Base-by-base conservation (phyloP, 92 coral and sea anemone species). In the Porites lobata region DNA sequence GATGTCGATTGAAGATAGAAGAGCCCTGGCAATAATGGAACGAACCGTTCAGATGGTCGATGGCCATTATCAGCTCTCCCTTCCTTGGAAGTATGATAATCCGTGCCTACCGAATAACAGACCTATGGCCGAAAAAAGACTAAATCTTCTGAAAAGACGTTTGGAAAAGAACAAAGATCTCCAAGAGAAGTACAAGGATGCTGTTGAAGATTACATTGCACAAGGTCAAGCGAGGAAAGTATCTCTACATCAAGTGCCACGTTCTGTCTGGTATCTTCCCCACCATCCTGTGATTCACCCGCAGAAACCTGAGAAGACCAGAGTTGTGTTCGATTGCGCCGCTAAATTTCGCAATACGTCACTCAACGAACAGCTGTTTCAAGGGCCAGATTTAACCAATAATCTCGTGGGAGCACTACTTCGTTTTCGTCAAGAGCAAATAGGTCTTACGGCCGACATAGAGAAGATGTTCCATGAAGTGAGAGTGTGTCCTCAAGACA, bases 381-480 rank as follows among this genome's bases (percentile, higher is more conserved):
- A 24, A 1, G 26, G 26, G 26, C 26, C 26, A 24, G 26, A 24
- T 1, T 24, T 24, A 24, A 24, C 26, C 26, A 24, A 24, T 24
- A 24, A 24, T 24, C 26, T 24, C 26, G 26, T 24, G 1, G 26
- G 26, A 24, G 26, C 1, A 24, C 26, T 24, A 24, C 26, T 24
- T 24, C 26, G 26, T 24, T 24, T 24, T 24, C 26, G 26, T 24
- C 26, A 24, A 24, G 26, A 24, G 26, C 26, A 24, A 24, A 24
- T 24, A 24, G 26, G 26, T 24, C 26, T 24, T 24, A 24, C 74
- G 32, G 32, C 74, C 61, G 14, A 9, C 9, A 14, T 9, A 9
- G 61, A 56, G 61, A 8, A 62, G 38, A 85, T 85, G 90, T 87
- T 87, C 52, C 53, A 53, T 14, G 80, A 64, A 29, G 90, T 87